Evolutionary conservation across 2,797 vertebrate species (phyloP), one percentile per base, ranked within the genome.

Genomic region (Alfaro cultratus): DNA sequence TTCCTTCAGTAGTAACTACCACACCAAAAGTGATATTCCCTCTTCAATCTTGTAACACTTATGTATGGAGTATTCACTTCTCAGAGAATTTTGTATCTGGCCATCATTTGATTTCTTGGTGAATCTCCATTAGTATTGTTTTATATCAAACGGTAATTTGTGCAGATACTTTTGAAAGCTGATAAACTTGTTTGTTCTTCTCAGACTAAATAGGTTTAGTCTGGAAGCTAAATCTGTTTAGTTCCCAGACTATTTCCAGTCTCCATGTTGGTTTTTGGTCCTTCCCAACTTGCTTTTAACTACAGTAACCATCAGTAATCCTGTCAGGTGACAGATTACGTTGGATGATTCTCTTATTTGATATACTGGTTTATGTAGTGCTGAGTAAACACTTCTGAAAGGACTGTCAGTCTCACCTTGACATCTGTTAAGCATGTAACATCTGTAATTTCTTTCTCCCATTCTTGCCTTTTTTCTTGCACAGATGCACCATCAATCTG

Each of bases 401-500:
- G 79, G 80, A 80, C 86, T 43, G 83, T 85, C 86, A 77, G 91
- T 94, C 92, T 95, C 95, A 94, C 94, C 94, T 95, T 94, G 86
- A 89, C 55, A 13, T 88, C 79, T 73, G 60, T 76, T 79, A 34
- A 18, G 34, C 62, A 79, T 74, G 70, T 41, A 9, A 9, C 75
- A 60, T 68, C 49, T 64, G 76, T 64, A 21, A 34, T 81, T 68
- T 80, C 49, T 83, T 67, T 78, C 41, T 11, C 36, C 31, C 34
- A 36, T 79, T 36, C 23, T 55, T 81, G 74, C 6, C 2, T 80
- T 70, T 73, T 73, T 72, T 60, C 57, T 78, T n/a, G 47, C 55
- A 73, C 83, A 80, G 70, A 80, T 60, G 73, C 55, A 64, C 64
- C 13, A 23, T 41, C 82, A 80, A 6, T 82, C 84, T 81, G 78